phyloP scores from a whole-genome alignment of 2,888 invertebrate genomes.

The Venusia cambrica region DNA sequence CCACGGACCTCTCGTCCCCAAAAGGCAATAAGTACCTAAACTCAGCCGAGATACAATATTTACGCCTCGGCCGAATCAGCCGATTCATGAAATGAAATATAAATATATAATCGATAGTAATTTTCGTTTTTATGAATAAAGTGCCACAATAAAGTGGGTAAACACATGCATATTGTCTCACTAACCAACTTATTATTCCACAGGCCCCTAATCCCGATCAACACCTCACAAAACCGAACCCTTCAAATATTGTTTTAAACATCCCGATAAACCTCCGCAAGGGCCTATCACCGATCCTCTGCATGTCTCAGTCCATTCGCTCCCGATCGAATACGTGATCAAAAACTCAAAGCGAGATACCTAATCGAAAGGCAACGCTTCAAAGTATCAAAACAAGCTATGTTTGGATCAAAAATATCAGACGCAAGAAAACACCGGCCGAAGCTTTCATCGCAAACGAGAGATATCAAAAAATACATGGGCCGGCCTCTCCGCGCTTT shows the following conservation, averaged over 20 bases:
- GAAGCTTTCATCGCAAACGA: constrained; percentile 63
- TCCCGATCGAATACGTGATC: constrained; percentile 32
- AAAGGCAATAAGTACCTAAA: too few relatives aligned
- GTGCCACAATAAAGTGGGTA: too few relatives aligned
- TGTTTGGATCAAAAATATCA: constrained; percentile 31
- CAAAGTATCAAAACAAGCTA: constrained; percentile 27
- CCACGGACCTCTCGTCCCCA: too few relatives aligned
- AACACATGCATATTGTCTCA: too few relatives aligned
- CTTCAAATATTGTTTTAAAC: constrained; percentile 18
- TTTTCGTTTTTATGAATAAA: too few relatives aligned
- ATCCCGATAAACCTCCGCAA: constrained; percentile 13
- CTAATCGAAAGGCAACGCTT: too few relatives aligned
- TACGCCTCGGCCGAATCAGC: too few relatives aligned
- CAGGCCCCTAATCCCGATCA: not conserved
- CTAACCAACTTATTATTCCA: too few relatives aligned
- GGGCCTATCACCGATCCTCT: constrained; percentile 14
- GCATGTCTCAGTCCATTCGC: constrained; percentile 22
- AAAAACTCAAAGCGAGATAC: too few relatives aligned
- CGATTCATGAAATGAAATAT: too few relatives aligned
- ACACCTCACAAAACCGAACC: constrained; percentile 7
- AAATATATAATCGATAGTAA: too few relatives aligned
- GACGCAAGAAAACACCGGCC: constrained; percentile 52
- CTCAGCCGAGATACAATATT: too few relatives aligned
- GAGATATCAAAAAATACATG: constrained; percentile 76
- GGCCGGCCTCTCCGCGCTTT: constrained; percentile 70